Percentiles rank a stretch among this genome's conserved stretches.
phyloP scores from a whole-genome alignment of 2,888 invertebrate genomes.

The Agriotes lineatus region DNA sequence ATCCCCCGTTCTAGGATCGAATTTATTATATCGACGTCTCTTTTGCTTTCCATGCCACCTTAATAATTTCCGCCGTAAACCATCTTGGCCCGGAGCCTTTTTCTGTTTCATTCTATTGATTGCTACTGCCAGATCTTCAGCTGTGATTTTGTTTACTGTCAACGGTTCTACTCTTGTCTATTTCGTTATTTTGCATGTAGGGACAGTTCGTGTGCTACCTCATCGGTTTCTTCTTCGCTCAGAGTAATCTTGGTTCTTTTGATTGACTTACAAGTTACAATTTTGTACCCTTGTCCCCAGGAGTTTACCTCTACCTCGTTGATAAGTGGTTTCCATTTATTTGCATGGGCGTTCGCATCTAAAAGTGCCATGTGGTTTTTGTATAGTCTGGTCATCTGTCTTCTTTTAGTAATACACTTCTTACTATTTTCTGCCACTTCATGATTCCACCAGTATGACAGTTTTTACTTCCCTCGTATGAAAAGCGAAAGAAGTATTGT shows the following conservation, averaged over 20 bases:
- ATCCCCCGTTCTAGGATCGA: no score
- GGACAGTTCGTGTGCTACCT: background rate
- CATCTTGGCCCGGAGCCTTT: no score
- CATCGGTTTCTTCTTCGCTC: background rate
- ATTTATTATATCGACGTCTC: no score
- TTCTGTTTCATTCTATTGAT: no score
- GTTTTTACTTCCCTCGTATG: background rate
- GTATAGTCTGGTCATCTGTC: background rate
- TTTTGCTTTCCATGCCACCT: no score
- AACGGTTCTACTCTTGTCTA: no score
- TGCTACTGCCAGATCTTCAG: no score
- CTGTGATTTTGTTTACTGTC: no score
- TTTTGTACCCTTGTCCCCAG: background rate
- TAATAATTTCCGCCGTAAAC: no score
- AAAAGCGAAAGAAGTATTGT: no score
- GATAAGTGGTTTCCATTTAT: background rate
- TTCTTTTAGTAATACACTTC: background rate
- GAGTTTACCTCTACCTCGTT: background rate
- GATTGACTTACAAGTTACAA: background rate
- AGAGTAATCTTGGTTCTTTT: background rate
- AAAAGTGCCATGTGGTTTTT: background rate
- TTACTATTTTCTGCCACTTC: background rate
- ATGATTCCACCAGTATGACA: background rate
- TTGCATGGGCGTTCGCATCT: background rate
- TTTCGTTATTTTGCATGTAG: no score